Conservation (phyloP, 2,797 vertebrate genomes). For the Ispidina picta region DNA sequence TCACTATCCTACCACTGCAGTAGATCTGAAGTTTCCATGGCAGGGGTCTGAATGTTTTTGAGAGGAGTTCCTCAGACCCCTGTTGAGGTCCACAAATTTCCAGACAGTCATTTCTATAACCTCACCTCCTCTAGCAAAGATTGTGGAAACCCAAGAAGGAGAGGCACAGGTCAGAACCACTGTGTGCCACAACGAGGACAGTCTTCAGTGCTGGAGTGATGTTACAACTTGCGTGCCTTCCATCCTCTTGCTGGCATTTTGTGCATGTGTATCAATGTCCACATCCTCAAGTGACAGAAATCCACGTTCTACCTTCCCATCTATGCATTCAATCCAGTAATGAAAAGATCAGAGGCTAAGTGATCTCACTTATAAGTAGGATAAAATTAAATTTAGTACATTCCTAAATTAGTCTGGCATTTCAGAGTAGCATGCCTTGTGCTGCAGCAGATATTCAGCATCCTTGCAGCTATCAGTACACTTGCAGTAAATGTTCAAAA, state of each 20-base stretch:
- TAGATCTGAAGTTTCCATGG: neutral
- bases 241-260: neutral
- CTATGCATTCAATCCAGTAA: neutral
- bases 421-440: neutral
- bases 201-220: neutral
- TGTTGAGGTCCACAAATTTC: neutral
- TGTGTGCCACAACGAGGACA: neutral
- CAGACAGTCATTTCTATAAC: neutral
- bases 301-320: neutral
- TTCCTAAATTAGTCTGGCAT: neutral
- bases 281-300: neutral
- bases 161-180: accelerated
- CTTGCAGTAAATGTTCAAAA: neutral
- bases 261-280: neutral
- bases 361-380: neutral
- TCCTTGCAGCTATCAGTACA: neutral
- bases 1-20: accelerated
- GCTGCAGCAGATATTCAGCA: neutral
- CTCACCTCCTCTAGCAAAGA: neutral
- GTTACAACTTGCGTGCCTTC: accelerated
- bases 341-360: neutral
- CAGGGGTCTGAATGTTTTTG: neutral
- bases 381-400: neutral
- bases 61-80: neutral
- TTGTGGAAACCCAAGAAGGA: accelerated